Percentiles rank a stretch among this genome's conserved stretches.
phyloP scores from a whole-genome alignment of 2,888 invertebrate genomes.

The Lottia gigantea region DNA sequence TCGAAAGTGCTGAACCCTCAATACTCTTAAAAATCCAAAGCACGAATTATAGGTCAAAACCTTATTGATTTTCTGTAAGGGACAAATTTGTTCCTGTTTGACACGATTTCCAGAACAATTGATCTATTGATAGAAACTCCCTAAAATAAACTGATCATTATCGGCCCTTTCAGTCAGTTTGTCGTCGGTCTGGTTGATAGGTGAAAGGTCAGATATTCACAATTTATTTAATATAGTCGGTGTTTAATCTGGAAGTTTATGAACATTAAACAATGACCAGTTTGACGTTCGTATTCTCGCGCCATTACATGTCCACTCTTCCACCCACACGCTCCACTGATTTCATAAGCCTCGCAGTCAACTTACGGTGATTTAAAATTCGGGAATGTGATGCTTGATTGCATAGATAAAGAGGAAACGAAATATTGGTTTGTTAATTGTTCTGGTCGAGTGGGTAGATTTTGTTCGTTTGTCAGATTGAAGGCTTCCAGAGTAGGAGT shows the following conservation, averaged over 20 bases:
- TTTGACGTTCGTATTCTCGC: neutral
- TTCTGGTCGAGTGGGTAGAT: neutral
- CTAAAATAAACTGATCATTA: too few relatives aligned
- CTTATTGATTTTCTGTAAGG: too few relatives aligned
- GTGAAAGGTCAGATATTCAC: neutral
- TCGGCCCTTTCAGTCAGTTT: too few relatives aligned
- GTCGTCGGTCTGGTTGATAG: neutral
- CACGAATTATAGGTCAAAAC: too few relatives aligned
- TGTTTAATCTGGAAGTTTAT: slow-evolving; percentile 6
- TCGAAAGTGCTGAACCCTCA: too few relatives aligned
- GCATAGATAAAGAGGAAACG: slow-evolving; percentile 4
- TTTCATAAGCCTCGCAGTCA: neutral
- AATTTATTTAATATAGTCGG: slow-evolving; percentile 5
- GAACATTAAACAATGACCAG: slow-evolving; percentile 1
- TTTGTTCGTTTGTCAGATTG: too few relatives aligned
- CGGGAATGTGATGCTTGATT: slow-evolving; percentile 9
- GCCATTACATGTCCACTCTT: slow-evolving; percentile 1
- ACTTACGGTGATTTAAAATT: slow-evolving; percentile 7
- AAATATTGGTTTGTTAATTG: slow-evolving; percentile 7
- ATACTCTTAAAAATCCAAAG: too few relatives aligned
- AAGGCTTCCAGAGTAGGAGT: too few relatives aligned
- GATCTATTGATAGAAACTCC: too few relatives aligned
- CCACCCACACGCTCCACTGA: neutral
- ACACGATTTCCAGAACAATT: too few relatives aligned
- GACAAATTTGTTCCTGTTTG: too few relatives aligned